Evolutionary conservation across 2,888 invertebrate genomes (phyloP).

Genomic region (Sylvicola cinctus): DNA sequence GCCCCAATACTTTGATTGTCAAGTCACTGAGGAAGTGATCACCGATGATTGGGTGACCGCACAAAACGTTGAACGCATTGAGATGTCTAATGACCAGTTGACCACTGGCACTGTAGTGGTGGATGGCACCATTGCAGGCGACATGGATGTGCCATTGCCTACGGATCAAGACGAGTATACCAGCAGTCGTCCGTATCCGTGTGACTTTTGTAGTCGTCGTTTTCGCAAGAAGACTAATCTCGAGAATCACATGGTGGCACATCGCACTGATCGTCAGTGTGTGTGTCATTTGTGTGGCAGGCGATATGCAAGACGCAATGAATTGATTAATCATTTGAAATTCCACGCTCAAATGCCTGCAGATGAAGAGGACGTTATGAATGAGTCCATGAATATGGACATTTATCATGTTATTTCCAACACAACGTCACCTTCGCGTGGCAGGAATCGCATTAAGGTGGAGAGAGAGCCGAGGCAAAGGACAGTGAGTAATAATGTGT

Average conservation of each 20-base stretch:
- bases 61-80: slow-evolving; percentile 54
- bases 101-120: slow-evolving; percentile 25
- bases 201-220: slow-evolving; percentile 66
- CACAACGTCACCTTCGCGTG: too few species aligned
- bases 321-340: slow-evolving; percentile 65
- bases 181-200: slow-evolving; percentile 50
- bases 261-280: slow-evolving; percentile 65
- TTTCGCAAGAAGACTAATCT: slow-evolving; percentile 67
- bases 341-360: slow-evolving; percentile 60
- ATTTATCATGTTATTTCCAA: too few species aligned
- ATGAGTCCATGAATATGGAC: too few species aligned
- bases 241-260: slow-evolving; percentile 73
- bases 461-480: background rate
- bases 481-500: background rate
- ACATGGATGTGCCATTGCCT: slow-evolving; percentile 54
- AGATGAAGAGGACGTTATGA: slow-evolving; percentile 24
- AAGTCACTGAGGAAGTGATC: slow-evolving; percentile 61
- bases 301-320: slow-evolving; percentile 55
- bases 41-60: slow-evolving; percentile 61
- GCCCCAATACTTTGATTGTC: slow-evolving; percentile 29
- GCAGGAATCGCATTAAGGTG: too few species aligned
- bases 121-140: slow-evolving; percentile 34
- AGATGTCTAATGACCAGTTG: slow-evolving; percentile 42
- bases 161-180: slow-evolving; percentile 61
- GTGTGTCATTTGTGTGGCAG: slow-evolving; percentile 67